These are phyloP conservation scores for Drosophila saltans DNA, from an alignment of 1,140 invertebrate species.

Conservation along the genomic window DNA sequence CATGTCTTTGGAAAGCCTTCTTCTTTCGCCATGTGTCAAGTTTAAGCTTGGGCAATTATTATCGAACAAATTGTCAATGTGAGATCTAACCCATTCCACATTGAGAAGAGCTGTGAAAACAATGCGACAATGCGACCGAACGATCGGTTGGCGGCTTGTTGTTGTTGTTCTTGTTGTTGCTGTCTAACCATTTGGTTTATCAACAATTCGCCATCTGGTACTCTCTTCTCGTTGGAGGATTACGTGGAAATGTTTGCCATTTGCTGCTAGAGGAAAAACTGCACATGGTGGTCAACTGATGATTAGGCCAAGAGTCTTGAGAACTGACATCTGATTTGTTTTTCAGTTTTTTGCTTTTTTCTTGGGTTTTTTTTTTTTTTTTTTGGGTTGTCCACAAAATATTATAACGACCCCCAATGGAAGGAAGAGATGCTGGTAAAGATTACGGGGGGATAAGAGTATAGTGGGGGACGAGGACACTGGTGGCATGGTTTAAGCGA, in stretches of 20 bases:
- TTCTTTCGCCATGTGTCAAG: conserved; percentile 65
- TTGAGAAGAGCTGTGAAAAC: conserved; percentile 71
- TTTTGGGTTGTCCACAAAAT: conserved; percentile 63
- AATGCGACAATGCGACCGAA: conserved; percentile 66
- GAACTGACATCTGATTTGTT: conserved; percentile 82
- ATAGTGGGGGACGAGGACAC: conserved; percentile 34
- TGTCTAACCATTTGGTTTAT: conserved; percentile 40
- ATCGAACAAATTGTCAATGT: conserved; percentile 82
- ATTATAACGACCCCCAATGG: conserved; percentile 76
- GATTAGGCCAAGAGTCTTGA: conserved; percentile 44
- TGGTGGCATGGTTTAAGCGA: conserved; percentile 34
- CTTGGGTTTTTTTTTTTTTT: conserved; percentile 46
- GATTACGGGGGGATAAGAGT: conserved; percentile 44
- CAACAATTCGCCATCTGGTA: conserved; percentile 48
- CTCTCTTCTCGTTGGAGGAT: conserved; percentile 36
- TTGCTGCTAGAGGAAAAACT: conserved; percentile 30
- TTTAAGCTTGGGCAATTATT: conserved; percentile 81
- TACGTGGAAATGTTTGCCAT: conserved; percentile 46
- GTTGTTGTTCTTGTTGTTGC: conserved; percentile 27
- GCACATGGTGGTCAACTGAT: conserved; percentile 48
- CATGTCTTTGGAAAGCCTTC: not conserved
- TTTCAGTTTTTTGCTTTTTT: conserved; percentile 32
- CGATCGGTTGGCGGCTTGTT: not conserved
- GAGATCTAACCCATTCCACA: conserved; percentile 10
- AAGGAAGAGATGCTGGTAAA: conserved; percentile 56